These are phyloP conservation scores for Nannoperca australis DNA, from an alignment of 2,797 vertebrate genomes.

Conservation along the genomic window DNA sequence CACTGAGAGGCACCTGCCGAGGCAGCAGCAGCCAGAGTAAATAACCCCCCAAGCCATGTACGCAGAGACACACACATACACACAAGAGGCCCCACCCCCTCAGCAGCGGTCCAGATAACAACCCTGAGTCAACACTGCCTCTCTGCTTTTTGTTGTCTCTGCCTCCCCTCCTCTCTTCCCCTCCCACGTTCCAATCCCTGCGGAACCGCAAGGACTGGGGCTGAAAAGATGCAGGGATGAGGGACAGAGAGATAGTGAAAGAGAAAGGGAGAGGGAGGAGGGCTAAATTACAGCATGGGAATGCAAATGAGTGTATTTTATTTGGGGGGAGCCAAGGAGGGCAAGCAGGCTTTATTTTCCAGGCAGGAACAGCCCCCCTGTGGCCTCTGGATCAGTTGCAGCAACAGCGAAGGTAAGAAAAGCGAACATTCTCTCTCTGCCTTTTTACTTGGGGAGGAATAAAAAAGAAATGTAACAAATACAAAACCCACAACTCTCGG, in stretches of 20 bases:
- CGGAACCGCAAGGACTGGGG: conserved; percentile 54
- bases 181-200: conserved; percentile 65
- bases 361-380: conserved; percentile 70
- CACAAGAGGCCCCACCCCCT: conserved; percentile 45
- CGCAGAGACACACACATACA: conserved; percentile 42
- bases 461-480: conserved; percentile 63
- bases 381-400: conserved; percentile 71
- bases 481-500: conserved; percentile 58
- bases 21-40: conserved; percentile 68
- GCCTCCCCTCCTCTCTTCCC: conserved; percentile 55
- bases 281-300: conserved; percentile 74
- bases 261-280: conserved; percentile 35
- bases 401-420: conserved; percentile 61
- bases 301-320: conserved; percentile 76
- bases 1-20: conserved; percentile 70
- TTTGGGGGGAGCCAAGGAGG: conserved; percentile 64
- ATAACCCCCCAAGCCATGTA: conserved; percentile 61
- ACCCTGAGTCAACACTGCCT: conserved; percentile 76
- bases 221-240: conserved; percentile 71
- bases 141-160: conserved; percentile 75
- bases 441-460: conserved; percentile 62
- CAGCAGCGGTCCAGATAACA: conserved; percentile 71
- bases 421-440: conserved; percentile 55
- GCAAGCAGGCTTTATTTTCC: conserved; percentile 68
- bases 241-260: conserved; percentile 60